A percentile compares a stretch with the other conserved stretches of the same genome.
Evolutionary conservation across 2,797 vertebrate genomes (phyloP).

Genomic region (Oreochromis grahami): DNA sequence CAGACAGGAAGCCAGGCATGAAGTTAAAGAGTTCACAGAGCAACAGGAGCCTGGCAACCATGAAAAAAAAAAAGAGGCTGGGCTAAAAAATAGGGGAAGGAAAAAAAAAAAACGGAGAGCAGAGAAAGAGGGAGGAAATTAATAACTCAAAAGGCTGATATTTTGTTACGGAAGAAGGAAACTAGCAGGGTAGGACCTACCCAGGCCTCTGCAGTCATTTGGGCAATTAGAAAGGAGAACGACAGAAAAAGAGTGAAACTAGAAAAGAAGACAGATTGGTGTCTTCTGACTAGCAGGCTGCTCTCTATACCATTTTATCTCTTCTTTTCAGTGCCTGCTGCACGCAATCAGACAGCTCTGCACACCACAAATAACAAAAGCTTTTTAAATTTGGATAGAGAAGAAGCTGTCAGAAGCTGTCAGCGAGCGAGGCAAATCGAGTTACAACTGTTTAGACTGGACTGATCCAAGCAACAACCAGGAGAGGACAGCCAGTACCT

Average conservation of each 20-base stretch:
- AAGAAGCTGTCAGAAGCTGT: not conserved
- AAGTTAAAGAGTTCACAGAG: conserved; percentile 72
- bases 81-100: conserved; percentile 34
- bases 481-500: not conserved
- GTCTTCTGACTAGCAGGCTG: conserved; percentile 24
- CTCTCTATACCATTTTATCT: not conserved
- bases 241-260: conserved; percentile 1
- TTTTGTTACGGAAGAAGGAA: conserved; percentile 29
- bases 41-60: conserved; percentile 68
- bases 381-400: not conserved
- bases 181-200: conserved; percentile 29
- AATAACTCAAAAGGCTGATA: conserved; percentile 23
- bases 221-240: conserved; percentile 37
- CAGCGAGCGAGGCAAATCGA: not conserved
- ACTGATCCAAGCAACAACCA: not conserved
- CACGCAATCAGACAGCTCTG: not conserved
- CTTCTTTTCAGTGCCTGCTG: not conserved
- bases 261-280: conserved; percentile 6
- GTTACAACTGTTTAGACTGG: not conserved
- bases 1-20: conserved; percentile 67
- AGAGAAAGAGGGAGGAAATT: conserved; percentile 30
- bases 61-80: conserved; percentile 35
- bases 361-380: not conserved
- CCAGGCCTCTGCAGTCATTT: conserved; percentile 35
- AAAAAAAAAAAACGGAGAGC: conserved; percentile 20